Base-by-base conservation (phyloP, 2,797 vertebrate genomes). In the Mormyrus hasselquistii region DNA sequence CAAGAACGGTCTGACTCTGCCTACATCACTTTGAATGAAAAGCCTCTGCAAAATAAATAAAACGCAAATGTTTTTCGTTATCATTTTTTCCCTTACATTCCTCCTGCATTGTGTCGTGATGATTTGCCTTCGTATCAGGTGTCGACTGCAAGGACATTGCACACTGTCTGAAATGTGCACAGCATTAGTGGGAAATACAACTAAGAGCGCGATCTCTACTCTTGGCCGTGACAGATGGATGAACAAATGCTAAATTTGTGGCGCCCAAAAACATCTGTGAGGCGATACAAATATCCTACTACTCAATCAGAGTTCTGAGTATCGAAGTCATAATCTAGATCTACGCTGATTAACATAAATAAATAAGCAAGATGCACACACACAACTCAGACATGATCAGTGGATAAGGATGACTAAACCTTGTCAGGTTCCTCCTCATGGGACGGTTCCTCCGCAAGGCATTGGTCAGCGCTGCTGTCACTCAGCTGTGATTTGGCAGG, bases 361-460 rank as follows among this genome's bases (percentile, higher is more conserved):
- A 52, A 10, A 7, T 76, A 76, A 41, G 34, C 34, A 76, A 57
- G 44, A 82, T 57, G 49, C 29, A 79, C 49, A 44, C 7, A 88
- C 14, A 76, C 47, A 69, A 47, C 88, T 44, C 19, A 52, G 82
- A 52, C 5, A 22, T 53, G n/a, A 34, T 34, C n/a, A 38, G 34
- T 55, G 47, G 34, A 19, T 12, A 47, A 57, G 25, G n/a, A 29
- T 34, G 47, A 7, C 6, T 7, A 16, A 88, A 96, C 95, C 95
- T 95, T 95, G 89, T 95, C 94, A 76, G 95, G 95, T 90, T 95
- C 88, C 47, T 88, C 57, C 19, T 95, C 94, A 49, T 94, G 94
- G 76, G 95, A 93, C 52, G 95, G 93, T 79, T 95, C 94, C 91
- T 95, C 95, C 34, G 97, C 91, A 69, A 94, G 95, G 90, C 97